Evolutionary conservation across 2,113 vertebrate species (phyloP).

Genomic region (Myotis yumanensis): DNA sequence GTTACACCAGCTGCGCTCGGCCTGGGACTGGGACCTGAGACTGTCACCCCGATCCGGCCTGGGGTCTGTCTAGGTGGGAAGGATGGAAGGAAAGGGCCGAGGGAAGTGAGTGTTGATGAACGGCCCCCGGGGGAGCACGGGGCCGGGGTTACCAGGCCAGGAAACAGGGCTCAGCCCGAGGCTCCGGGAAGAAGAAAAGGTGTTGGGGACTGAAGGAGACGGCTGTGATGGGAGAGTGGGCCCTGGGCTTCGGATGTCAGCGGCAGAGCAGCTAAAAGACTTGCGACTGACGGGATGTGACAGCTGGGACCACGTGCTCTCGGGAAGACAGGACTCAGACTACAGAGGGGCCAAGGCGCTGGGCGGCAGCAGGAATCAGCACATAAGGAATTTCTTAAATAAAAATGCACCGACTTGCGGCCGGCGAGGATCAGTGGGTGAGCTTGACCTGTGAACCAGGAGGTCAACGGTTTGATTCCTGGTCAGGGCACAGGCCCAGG

Average conservation of each 20-base stretch:
- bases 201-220: too few species aligned
- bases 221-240: neutral
- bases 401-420: neutral
- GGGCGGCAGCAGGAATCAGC: neutral
- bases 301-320: neutral
- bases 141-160: neutral
- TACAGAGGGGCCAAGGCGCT: neutral
- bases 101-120: neutral
- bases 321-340: neutral
- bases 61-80: neutral
- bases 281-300: neutral
- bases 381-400: neutral
- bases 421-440: too few species aligned
- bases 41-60: accelerated
- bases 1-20: neutral
- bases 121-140: neutral
- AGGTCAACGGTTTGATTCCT: too few species aligned
- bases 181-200: neutral
- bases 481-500: too few species aligned
- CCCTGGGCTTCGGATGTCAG: accelerated
- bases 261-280: neutral
- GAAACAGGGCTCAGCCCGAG: neutral
- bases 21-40: neutral
- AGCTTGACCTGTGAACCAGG: too few species aligned
- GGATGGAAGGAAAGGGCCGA: neutral